A percentile compares a stretch with the other conserved stretches of the same genome.
Evolutionary conservation across 2,888 invertebrate species (phyloP).

Genomic region (Campoplex capitator): DNA sequence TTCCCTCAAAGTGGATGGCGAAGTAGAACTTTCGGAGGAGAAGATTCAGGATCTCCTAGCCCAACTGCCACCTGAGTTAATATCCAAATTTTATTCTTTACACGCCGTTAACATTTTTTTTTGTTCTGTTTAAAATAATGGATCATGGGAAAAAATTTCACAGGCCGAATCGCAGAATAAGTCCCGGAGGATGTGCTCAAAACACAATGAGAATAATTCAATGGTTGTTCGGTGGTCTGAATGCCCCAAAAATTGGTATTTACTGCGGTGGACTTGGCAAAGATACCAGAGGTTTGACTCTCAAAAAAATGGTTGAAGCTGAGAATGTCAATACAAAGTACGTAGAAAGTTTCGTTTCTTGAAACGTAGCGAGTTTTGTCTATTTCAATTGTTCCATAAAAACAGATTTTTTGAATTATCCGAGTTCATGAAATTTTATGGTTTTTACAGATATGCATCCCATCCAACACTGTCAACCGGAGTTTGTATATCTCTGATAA

Average conservation of each 20-base stretch:
- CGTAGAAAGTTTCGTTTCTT: slow-evolving; percentile 1
- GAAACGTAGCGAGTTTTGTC: too few relatives aligned
- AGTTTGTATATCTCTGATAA: slow-evolving; percentile 80
- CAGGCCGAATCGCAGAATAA: slow-evolving; percentile 74
- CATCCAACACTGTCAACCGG: slow-evolving; percentile 81
- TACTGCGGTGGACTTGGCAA: slow-evolving; percentile 82
- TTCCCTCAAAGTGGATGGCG: slow-evolving; percentile 78
- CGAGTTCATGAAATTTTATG: neutral
- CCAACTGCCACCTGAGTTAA: slow-evolving; percentile 78
- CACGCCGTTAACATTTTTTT: too few relatives aligned
- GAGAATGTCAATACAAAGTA: slow-evolving; percentile 81
- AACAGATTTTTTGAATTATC: too few relatives aligned
- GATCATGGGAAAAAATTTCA: neutral
- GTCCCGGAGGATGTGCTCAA: slow-evolving; percentile 80
- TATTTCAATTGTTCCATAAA: too few relatives aligned
- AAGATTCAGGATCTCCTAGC: slow-evolving; percentile 76
- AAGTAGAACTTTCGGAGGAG: slow-evolving; percentile 78
- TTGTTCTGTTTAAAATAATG: too few relatives aligned
- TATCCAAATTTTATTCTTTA: slow-evolving; percentile 26
- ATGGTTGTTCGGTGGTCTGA: slow-evolving; percentile 77
- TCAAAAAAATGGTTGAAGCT: slow-evolving; percentile 78
- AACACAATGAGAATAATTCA: slow-evolving; percentile 81
- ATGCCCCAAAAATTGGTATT: slow-evolving; percentile 71
- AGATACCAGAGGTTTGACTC: slow-evolving; percentile 78
- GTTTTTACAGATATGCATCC: slow-evolving; percentile 78